These are phyloP conservation scores for Idaea biselata DNA, from an alignment of 2,888 invertebrate genomes.

Conservation along the genomic window DNA sequence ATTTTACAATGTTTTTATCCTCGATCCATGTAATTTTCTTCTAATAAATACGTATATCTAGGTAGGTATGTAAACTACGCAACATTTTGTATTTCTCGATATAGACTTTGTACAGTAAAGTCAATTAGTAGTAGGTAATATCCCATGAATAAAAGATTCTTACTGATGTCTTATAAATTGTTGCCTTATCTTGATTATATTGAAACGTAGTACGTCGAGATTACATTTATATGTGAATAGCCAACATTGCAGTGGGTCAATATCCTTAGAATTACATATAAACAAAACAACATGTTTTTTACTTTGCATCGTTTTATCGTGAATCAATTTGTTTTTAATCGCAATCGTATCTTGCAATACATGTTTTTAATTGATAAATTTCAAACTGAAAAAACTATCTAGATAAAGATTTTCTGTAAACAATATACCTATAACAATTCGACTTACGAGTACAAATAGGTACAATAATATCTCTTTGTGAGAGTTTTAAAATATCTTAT, in stretches of 20 bases:
- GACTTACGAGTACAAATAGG: background rate
- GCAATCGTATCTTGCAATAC: background rate
- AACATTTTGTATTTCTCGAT: background rate
- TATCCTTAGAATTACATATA: conserved; percentile 22
- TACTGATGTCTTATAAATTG: background rate
- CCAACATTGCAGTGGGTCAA: conserved; percentile 16
- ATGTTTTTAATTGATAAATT: background rate
- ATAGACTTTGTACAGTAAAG: background rate
- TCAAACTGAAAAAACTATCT: background rate
- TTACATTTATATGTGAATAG: conserved; percentile 3
- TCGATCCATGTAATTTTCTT: conserved; percentile 1
- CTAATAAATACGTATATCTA: background rate
- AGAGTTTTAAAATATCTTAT: background rate
- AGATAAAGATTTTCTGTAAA: background rate
- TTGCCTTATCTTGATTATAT: background rate
- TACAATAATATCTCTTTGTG: background rate
- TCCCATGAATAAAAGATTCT: background rate
- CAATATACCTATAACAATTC: background rate
- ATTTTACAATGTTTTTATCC: background rate
- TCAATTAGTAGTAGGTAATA: background rate
- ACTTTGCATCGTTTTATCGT: background rate
- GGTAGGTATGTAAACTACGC: background rate
- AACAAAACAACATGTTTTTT: conserved; percentile 24
- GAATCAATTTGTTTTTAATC: background rate
- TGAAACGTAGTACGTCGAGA: background rate